Percentiles rank a stretch among this genome's conserved stretches.
These are phyloP conservation scores for Centropus bengalensis DNA, from an alignment of 2,113 vertebrate genomes.

Conservation along the genomic window DNA sequence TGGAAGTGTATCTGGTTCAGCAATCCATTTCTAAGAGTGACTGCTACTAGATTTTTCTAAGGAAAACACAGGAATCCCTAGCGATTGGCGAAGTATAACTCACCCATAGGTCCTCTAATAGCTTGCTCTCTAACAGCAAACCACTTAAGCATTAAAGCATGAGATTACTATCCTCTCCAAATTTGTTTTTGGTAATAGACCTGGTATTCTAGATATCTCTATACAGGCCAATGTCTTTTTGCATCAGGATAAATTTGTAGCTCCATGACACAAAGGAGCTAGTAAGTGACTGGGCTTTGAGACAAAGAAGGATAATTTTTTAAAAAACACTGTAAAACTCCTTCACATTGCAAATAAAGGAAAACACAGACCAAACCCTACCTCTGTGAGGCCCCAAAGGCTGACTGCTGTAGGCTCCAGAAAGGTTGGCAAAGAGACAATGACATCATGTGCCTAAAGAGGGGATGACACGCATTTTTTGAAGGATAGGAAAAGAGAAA, in stretches of 20 bases:
- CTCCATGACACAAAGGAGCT: background rate
- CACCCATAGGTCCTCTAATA: background rate
- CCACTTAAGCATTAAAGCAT: background rate
- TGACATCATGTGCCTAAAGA: constrained; percentile 8
- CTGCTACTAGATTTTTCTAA: background rate
- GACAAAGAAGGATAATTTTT: background rate
- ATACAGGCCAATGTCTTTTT: background rate
- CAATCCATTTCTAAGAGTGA: background rate
- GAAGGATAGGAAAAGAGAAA: background rate
- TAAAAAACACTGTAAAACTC: background rate
- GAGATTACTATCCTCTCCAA: constrained; percentile 18
- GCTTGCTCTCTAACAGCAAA: background rate
- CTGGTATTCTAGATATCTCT: background rate
- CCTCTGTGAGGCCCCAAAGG: background rate
- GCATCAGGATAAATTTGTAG: background rate
- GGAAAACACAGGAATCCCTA: background rate
- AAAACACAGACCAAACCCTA: background rate
- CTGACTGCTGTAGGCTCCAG: background rate
- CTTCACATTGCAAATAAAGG: background rate
- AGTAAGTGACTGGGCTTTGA: background rate
- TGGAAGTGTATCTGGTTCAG: background rate
- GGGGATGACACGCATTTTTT: background rate
- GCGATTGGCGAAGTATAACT: background rate
- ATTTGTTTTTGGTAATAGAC: background rate
- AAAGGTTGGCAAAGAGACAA: constrained; percentile 1